Evolutionary conservation across 2,113 vertebrate species (phyloP).

Genomic region (Sphyrna mokarran): DNA sequence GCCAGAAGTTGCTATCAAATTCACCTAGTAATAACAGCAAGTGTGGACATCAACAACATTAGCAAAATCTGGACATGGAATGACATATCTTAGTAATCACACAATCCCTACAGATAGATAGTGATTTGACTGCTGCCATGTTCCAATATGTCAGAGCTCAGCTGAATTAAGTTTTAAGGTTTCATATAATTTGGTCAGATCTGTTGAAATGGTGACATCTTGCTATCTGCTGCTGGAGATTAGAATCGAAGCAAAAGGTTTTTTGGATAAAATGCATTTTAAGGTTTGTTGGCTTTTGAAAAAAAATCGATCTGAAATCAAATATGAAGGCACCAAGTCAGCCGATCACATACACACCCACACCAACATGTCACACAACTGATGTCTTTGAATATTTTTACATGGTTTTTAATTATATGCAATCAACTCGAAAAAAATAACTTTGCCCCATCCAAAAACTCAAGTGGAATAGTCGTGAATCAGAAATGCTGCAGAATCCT

Average conservation of each 20-base stretch:
- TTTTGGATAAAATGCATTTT: neutral
- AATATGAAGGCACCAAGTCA: neutral
- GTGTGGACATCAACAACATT: neutral
- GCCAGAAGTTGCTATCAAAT: neutral
- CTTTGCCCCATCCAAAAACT: neutral
- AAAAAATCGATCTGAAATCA: neutral
- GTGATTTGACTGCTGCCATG: neutral
- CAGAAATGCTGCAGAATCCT: neutral
- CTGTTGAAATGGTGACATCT: neutral
- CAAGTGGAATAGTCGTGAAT: neutral
- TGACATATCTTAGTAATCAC: neutral
- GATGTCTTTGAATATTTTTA: neutral
- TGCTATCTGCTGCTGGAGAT: neutral
- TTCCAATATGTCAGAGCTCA: neutral
- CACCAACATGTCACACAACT: neutral
- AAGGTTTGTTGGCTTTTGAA: neutral
- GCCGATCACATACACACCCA: too few species aligned
- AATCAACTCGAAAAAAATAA: neutral
- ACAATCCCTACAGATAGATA: neutral
- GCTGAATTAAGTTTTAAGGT: neutral
- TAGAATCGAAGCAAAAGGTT: neutral
- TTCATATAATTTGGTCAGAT: neutral
- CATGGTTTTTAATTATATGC: neutral
- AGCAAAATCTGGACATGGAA: neutral
- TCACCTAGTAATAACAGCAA: neutral